Evolutionary conservation across 2,797 vertebrate genomes (phyloP).

Genomic region (Syngnathus acus): DNA sequence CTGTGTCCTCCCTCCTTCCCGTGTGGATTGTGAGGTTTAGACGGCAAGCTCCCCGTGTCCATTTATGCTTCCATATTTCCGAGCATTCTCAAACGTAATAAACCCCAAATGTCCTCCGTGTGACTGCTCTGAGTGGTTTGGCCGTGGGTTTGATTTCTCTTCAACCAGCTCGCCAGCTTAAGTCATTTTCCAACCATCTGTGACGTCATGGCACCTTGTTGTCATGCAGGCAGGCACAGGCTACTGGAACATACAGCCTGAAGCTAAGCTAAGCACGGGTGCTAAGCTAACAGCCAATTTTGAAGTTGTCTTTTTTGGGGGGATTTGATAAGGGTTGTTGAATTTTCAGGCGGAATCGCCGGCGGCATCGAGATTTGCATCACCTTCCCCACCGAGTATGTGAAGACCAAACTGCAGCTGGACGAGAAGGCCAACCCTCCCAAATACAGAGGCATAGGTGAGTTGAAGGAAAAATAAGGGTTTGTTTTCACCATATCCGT

Average conservation of each 20-base stretch:
- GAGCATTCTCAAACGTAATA: not conserved
- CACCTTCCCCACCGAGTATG: slow-evolving; percentile 95
- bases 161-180: slow-evolving; percentile 13
- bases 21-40: slow-evolving; percentile 36
- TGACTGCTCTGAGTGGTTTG: slow-evolving; percentile 7
- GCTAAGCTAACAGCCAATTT: not conserved
- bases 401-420: slow-evolving; percentile 94
- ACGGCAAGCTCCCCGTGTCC: no score
- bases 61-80: not conserved
- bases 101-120: not conserved
- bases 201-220: slow-evolving; percentile 34
- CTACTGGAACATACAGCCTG: slow-evolving; percentile 18
- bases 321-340: not conserved
- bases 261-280: not conserved
- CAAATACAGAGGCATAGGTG: slow-evolving; percentile 88
- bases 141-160: slow-evolving; percentile 34
- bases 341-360: slow-evolving; percentile 82
- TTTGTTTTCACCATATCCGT: no score
- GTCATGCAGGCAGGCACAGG: slow-evolving; percentile 15
- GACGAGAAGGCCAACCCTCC: slow-evolving; percentile 91
- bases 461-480: slow-evolving; percentile 29
- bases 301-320: not conserved
- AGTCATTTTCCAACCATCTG: slow-evolving; percentile 51
- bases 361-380: slow-evolving; percentile 98
- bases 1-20: slow-evolving; percentile 16